A percentile compares a stretch with the other conserved stretches of the same genome.
Evolutionary conservation across 2,888 invertebrate genomes (phyloP).

Genomic region (Andrena marginata): DNA sequence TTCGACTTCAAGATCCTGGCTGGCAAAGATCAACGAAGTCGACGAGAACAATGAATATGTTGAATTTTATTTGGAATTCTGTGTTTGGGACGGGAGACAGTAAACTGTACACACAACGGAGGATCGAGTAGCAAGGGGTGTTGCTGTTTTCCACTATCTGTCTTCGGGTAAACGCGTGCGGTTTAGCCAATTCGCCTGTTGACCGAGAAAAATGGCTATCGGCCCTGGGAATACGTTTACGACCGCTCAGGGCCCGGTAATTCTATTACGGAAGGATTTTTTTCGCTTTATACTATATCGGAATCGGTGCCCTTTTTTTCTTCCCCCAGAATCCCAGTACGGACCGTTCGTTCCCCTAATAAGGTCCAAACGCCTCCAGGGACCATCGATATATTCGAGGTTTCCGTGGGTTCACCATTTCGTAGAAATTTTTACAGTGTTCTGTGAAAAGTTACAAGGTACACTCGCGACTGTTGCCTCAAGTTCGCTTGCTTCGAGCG

Average conservation of each 20-base stretch:
- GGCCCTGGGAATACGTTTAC: slow-evolving; percentile 85
- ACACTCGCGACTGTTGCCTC: background rate
- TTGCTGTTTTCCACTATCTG: slow-evolving; percentile 80
- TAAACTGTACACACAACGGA: slow-evolving; percentile 35
- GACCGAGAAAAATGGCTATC: slow-evolving; percentile 85
- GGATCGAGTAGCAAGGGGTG: slow-evolving; percentile 58
- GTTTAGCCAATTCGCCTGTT: slow-evolving; percentile 83
- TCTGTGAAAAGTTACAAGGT: background rate
- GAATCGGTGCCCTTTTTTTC: slow-evolving; percentile 63
- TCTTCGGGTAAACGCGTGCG: slow-evolving; percentile 82
- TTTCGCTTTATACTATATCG: slow-evolving; percentile 82
- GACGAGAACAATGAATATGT: background rate
- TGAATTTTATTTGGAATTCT: background rate
- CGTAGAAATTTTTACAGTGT: background rate
- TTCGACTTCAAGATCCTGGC: background rate
- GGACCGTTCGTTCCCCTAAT: slow-evolving; percentile 78
- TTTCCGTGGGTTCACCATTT: slow-evolving; percentile 13
- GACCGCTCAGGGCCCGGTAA: slow-evolving; percentile 84
- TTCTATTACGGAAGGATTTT: slow-evolving; percentile 84
- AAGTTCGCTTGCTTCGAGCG: slow-evolving; percentile 3
- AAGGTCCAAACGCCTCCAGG: slow-evolving; percentile 72
- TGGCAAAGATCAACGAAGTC: background rate
- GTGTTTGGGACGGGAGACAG: slow-evolving; percentile 4
- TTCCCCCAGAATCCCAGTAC: slow-evolving; percentile 55
- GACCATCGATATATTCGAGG: slow-evolving; percentile 61